These are phyloP conservation scores for Dryobotodes eremita DNA, from an alignment of 2,888 invertebrate species.

Conservation along the genomic window DNA sequence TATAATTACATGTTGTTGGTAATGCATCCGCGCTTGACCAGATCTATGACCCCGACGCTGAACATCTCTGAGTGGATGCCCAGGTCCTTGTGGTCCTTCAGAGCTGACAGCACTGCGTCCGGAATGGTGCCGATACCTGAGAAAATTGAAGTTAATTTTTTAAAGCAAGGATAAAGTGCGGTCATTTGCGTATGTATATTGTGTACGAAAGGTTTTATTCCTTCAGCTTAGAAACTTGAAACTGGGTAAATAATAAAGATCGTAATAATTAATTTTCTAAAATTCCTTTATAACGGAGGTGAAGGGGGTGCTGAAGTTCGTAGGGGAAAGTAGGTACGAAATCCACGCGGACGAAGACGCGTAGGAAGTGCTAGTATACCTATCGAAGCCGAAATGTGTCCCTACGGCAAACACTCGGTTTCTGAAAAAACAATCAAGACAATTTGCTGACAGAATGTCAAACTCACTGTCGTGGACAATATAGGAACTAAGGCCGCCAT, in stretches of 20 bases:
- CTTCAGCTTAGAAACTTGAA: not conserved
- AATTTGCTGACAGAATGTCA: not conserved
- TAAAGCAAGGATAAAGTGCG: not conserved
- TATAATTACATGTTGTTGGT: conserved; percentile 93
- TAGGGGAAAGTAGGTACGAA: not conserved
- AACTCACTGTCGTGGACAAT: too few species aligned
- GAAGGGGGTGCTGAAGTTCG: not conserved
- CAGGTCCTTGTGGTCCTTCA: conserved; percentile 96
- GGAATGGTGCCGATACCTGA: conserved; percentile 98
- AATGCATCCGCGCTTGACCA: conserved; percentile 96
- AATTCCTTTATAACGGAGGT: too few species aligned
- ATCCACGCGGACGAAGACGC: not conserved
- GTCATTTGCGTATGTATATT: not conserved
- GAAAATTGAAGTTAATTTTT: not conserved
- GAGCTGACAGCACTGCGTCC: conserved; percentile 95
- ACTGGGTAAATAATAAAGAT: not conserved
- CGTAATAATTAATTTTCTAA: not conserved
- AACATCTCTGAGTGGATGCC: conserved; percentile 99
- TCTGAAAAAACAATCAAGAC: not conserved
- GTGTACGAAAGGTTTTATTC: not conserved
- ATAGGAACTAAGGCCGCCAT: too few species aligned
- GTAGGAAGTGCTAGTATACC: not conserved
- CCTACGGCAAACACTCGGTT: not conserved
- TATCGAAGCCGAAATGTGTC: not conserved
- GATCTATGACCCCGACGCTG: conserved; percentile 97